These are phyloP conservation scores for Acrobasis suavella DNA, from an alignment of 2,888 invertebrate genomes.

Conservation along the genomic window DNA sequence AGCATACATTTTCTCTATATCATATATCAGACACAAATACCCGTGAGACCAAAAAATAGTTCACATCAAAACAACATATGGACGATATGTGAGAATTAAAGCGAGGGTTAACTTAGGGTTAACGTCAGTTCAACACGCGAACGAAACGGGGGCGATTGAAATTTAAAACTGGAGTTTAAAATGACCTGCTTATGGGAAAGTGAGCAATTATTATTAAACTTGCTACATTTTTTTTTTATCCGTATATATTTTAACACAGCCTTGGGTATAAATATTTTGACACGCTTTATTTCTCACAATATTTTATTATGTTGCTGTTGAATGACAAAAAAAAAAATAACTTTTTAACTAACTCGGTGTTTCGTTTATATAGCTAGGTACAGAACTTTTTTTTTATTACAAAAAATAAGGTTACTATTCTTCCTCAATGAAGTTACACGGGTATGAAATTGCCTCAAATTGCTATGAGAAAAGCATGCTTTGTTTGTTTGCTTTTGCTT, in stretches of 20 bases:
- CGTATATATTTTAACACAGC: background rate
- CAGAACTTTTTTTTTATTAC: too few relatives aligned
- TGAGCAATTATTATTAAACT: constrained; percentile 11
- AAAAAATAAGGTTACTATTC: too few relatives aligned
- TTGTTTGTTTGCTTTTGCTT: too few relatives aligned
- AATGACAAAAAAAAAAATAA: too few relatives aligned
- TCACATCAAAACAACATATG: constrained; percentile 52
- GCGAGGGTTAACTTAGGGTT: constrained; percentile 38
- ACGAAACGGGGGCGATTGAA: constrained; percentile 37
- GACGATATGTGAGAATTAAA: constrained; percentile 68
- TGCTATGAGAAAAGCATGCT: too few relatives aligned
- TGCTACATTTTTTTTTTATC: too few relatives aligned
- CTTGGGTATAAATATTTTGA: background rate
- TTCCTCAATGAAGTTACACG: too few relatives aligned
- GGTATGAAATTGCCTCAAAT: too few relatives aligned
- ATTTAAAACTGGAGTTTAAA: constrained; percentile 26
- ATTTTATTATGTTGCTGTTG: too few relatives aligned
- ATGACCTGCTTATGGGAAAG: constrained; percentile 23
- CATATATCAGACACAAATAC: constrained; percentile 37
- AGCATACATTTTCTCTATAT: background rate
- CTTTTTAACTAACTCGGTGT: too few relatives aligned
- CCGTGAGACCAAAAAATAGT: constrained; percentile 54
- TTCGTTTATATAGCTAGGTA: too few relatives aligned
- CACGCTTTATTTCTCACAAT: too few relatives aligned
- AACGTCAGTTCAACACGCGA: constrained; percentile 52